Conservation (phyloP, 2,888 invertebrate genomes). For the Baronia brevicornis region DNA sequence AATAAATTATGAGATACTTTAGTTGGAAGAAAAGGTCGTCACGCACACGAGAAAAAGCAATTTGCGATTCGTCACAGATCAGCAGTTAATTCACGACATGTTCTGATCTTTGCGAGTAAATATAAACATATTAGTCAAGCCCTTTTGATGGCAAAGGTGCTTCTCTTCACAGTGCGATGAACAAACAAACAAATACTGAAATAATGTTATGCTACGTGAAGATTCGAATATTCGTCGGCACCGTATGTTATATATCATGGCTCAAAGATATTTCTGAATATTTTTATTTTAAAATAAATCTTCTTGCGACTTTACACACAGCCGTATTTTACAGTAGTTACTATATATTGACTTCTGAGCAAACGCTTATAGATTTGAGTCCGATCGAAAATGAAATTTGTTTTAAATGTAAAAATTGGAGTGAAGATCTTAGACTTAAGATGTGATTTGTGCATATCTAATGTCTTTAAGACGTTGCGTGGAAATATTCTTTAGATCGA, state of each 20-base stretch:
- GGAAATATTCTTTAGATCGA: no score
- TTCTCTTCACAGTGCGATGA: slow-evolving; percentile 36
- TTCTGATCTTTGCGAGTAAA: slow-evolving; percentile 28
- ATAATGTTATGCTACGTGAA: slow-evolving; percentile 26
- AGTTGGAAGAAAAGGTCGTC: not conserved
- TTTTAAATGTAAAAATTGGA: no score
- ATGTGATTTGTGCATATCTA: no score
- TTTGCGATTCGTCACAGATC: slow-evolving; percentile 14
- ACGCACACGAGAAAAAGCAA: slow-evolving; percentile 6
- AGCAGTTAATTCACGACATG: slow-evolving; percentile 18
- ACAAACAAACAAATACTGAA: slow-evolving; percentile 46
- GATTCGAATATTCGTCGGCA: slow-evolving; percentile 18
- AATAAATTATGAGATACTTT: not conserved
- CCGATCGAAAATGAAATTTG: no score
- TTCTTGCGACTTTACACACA: no score
- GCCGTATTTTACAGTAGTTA: no score
- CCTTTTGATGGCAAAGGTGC: slow-evolving; percentile 52
- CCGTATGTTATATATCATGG: slow-evolving; percentile 34
- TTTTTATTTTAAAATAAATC: no score
- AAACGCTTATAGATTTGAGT: no score
- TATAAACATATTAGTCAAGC: slow-evolving; percentile 48
- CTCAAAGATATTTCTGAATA: not conserved
- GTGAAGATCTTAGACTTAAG: no score
- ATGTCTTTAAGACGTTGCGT: no score
- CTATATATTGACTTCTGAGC: no score